Percentiles rank a stretch among this genome's conserved stretches.
These are phyloP conservation scores for Clepsis dumicolana DNA, from an alignment of 2,888 invertebrate genomes.

Conservation along the genomic window DNA sequence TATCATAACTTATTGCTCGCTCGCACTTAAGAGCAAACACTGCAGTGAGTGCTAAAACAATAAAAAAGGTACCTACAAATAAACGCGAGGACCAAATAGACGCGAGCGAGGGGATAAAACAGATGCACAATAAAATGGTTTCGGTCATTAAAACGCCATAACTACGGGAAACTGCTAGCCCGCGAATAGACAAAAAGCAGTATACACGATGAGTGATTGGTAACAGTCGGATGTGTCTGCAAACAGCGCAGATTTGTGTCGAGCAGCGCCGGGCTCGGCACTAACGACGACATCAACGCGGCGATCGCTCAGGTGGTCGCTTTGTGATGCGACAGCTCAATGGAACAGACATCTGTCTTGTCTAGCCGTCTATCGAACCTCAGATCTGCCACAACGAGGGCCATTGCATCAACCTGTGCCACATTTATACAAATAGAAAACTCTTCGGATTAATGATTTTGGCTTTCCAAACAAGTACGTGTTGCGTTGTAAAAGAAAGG, in stretches of 20 bases:
- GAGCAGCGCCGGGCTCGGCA: constrained; percentile 18
- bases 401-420: constrained; percentile 55
- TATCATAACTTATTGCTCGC: neutral
- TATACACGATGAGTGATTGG: constrained; percentile 47
- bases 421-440: constrained; percentile 35
- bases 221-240: constrained; percentile 42
- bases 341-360: constrained; percentile 69
- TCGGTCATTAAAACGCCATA: constrained; percentile 27
- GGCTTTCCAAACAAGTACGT: constrained; percentile 23
- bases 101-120: neutral
- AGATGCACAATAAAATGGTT: constrained; percentile 19
- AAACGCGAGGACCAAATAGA: neutral
- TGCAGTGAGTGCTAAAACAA: neutral
- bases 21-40: neutral
- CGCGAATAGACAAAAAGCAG: constrained; percentile 45
- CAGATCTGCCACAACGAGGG: constrained; percentile 53
- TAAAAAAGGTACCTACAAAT: too few species aligned
- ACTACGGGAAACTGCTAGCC: constrained; percentile 38
- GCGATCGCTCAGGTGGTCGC: constrained; percentile 63
- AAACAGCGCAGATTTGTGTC: constrained; percentile 45
- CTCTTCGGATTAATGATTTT: constrained; percentile 21
- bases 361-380: constrained; percentile 49
- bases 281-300: constrained; percentile 52
- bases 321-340: constrained; percentile 69
- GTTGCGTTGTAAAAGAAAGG: constrained; percentile 22